Evolutionary conservation across 2,888 invertebrate genomes (phyloP), one percentile per base, ranked within the genome.

Genomic region (Diaperis boleti): DNA sequence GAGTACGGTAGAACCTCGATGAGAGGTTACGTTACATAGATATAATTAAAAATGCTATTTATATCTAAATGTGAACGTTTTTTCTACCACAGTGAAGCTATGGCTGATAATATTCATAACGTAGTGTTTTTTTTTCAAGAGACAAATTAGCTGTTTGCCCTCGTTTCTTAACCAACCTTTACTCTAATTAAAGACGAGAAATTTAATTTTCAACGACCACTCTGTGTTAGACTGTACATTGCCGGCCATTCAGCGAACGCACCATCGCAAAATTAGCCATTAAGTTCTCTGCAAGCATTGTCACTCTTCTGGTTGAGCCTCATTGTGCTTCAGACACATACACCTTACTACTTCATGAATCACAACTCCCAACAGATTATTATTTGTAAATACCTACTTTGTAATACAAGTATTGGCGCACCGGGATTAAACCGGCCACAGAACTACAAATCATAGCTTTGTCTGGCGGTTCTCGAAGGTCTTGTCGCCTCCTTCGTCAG

Each of bases 161-260:
- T n/a, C n/a, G n/a, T n/a, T n/a, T n/a, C n/a, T n/a, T n/a, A n/a
- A n/a, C n/a, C n/a, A n/a, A n/a, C n/a, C n/a, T n/a, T n/a, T n/a
- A n/a, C n/a, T n/a, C n/a, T n/a, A n/a, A n/a, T n/a, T n/a, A n/a
- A n/a, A n/a, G n/a, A n/a, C n/a, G n/a, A n/a, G n/a, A n/a, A n/a
- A n/a, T n/a, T n/a, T n/a, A n/a, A n/a, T n/a, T n/a, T n/a, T n/a
- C n/a, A n/a, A n/a, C n/a, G n/a, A n/a, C n/a, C n/a, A n/a, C n/a
- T n/a, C n/a, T n/a, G n/a, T n/a, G n/a, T n/a, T n/a, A n/a, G n/a
- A n/a, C n/a, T n/a, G n/a, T n/a, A n/a, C 49, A 41, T 17, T 45
- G 44, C 44, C 56, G 60, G 56, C 37, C 60, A 64, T 64, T 64
- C 56, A 56, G 60, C 50, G 56, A 60, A 60, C 14, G 18, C 54